Percentiles rank a stretch among this genome's conserved stretches.
These are phyloP conservation scores for Melipona bicolor DNA, from an alignment of 2,888 invertebrate species.

Conservation along the genomic window DNA sequence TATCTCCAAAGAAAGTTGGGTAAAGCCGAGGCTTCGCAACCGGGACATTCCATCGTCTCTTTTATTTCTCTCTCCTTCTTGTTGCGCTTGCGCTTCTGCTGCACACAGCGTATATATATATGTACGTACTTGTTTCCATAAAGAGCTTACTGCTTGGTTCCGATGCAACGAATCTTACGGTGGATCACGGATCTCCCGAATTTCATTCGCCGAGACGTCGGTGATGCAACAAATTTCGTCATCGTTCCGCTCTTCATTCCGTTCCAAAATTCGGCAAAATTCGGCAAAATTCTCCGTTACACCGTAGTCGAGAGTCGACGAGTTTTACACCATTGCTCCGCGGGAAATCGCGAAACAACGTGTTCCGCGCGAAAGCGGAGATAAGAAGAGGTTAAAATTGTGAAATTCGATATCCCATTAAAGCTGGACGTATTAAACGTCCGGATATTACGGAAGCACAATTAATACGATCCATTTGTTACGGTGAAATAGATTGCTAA, in stretches of 20 bases:
- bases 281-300: too few species aligned
- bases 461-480: constrained; percentile 14
- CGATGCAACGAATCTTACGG: constrained; percentile 57
- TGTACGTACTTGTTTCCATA: constrained; percentile 51
- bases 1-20: constrained; percentile 57
- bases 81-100: constrained; percentile 30
- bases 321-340: too few species aligned
- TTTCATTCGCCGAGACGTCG: constrained; percentile 34
- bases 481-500: constrained; percentile 10
- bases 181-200: constrained; percentile 54
- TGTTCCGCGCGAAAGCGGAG: not conserved
- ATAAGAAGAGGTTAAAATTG: constrained; percentile 1
- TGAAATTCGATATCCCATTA: constrained; percentile 9
- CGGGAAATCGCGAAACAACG: not conserved
- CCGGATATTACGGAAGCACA: constrained; percentile 10
- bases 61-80: constrained; percentile 19
- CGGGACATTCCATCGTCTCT: constrained; percentile 31
- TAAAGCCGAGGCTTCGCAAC: constrained; percentile 39
- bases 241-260: not conserved
- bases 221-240: not conserved
- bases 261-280: not conserved
- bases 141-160: constrained; percentile 62
- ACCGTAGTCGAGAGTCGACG: too few species aligned
- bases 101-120: constrained; percentile 47
- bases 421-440: not conserved